phyloP scores from a whole-genome alignment of 2,888 invertebrate genomes.

The Meghimatium bilineatum region DNA sequence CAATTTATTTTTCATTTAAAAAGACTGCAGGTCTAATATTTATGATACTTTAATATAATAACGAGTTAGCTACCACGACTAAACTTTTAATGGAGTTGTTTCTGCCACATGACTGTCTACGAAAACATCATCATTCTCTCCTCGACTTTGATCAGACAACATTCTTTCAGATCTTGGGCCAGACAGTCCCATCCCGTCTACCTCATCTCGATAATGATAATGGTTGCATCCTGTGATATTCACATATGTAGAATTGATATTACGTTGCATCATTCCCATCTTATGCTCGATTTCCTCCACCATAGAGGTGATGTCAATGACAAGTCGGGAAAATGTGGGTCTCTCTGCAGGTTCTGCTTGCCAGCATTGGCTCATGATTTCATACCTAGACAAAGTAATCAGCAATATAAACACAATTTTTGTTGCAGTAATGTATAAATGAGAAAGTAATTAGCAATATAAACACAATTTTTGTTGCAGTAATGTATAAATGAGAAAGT shows the following conservation, averaged over 20 bases:
- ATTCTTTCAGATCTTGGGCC: background rate
- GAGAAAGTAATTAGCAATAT: background rate
- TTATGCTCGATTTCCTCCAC: constrained; percentile 65
- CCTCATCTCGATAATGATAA: constrained; percentile 59
- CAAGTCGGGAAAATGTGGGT: constrained; percentile 64
- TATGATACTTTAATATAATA: background rate
- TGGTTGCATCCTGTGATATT: constrained; percentile 60
- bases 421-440: background rate
- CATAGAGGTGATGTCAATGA: constrained; percentile 63
- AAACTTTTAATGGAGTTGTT: constrained; percentile 31
- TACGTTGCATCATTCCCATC: constrained; percentile 62
- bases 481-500: background rate
- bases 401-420: background rate
- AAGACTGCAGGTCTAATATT: background rate
- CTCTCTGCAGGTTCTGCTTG: constrained; percentile 59
- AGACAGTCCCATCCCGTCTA: constrained; percentile 29
- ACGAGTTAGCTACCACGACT: background rate
- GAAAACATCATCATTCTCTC: constrained; percentile 33
- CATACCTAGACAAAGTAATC: constrained; percentile 58
- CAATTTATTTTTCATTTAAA: background rate
- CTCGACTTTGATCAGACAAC: background rate
- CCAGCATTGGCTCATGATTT: constrained; percentile 70
- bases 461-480: background rate
- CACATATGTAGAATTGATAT: constrained; percentile 68
- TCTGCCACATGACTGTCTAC: constrained; percentile 19